A percentile compares a stretch with the other conserved stretches of the same genome.
These are phyloP conservation scores for Phrynocephalus versicolor DNA, from an alignment of 2,113 vertebrate genomes.

Conservation along the genomic window DNA sequence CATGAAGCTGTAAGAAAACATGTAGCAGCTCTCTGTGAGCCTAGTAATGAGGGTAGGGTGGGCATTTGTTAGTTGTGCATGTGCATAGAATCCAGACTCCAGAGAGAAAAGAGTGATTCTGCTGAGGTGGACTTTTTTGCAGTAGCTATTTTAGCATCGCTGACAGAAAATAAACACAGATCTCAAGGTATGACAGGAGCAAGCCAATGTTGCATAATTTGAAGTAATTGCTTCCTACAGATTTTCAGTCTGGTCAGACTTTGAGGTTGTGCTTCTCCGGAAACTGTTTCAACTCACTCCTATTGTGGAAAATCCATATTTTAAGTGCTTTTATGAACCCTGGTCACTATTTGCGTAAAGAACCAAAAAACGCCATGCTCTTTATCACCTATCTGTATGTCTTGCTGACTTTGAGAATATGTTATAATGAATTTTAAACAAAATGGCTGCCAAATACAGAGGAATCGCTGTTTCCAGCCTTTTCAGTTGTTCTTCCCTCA, in stretches of 20 bases:
- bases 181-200: conserved; percentile 2
- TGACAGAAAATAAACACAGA: not conserved
- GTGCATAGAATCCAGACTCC: not conserved
- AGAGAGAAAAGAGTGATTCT: not conserved
- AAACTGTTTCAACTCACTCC: not conserved
- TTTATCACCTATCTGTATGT: not conserved
- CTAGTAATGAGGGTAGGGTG: not conserved
- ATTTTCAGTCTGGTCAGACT: conserved; percentile 4
- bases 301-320: not conserved
- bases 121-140: not conserved
- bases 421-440: not conserved
- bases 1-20: not conserved
- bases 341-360: not conserved
- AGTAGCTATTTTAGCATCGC: not conserved
- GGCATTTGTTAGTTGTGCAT: not conserved
- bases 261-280: not conserved
- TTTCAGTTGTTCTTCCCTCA: not conserved
- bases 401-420: not conserved
- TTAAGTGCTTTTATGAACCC: conserved; percentile 13
- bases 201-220: conserved; percentile 8
- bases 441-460: not conserved
- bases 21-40: not conserved
- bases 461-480: not conserved
- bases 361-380: not conserved
- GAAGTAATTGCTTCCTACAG: conserved; percentile 16